Evolutionary conservation across 1,140 invertebrate genomes (phyloP), one percentile per base, ranked within the genome.

Genomic region (Mizuhopecten yessoensis): DNA sequence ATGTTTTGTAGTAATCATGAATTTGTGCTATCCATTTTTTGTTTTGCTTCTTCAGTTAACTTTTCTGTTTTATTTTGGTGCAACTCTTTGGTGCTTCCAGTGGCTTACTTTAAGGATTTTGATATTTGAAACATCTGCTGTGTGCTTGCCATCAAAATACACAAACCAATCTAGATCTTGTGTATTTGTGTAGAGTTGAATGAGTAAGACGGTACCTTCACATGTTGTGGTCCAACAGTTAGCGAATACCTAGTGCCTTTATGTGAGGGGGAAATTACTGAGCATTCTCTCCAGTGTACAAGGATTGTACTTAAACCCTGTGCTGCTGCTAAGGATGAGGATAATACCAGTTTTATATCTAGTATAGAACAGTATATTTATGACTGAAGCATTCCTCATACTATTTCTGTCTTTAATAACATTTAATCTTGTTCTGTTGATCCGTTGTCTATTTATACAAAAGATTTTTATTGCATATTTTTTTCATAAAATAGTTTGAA

Each of bases 1-100:
- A n/a, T n/a, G n/a, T n/a, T n/a, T n/a, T n/a, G 15, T 75, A 75
- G 57, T 75, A 75, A 75, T 75, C 5, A 75, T 75, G 23, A 29
- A 29, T 29, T n/a, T 0, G 57, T 75, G 57, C 29, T 7, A 75
- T 75, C 29, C 57, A n/a, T 17, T 75, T 9, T 75, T n/a, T 29
- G 5, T 7, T 75, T 75, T 5, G 23, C n/a, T 75, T 75, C 11
- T 75, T 75, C 5, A 29, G 5, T 75, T 75, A 29, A 5, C n/a
- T 75, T 75, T 75, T 75, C 57, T 75, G 57, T 75, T 75, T 75
- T 75, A n/a, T 75, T n/a, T 75, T 75, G 57, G 57, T 75, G 57
- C 57, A 75, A 75, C 57, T 75, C n/a, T 75, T 75, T 75, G 57
- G 57, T 75, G 57, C 57, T 75, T 75, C 23, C 23, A 2, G 57